A percentile compares a stretch with the other conserved stretches of the same genome.
These are phyloP conservation scores for Mus spicilegus DNA, from an alignment of 2,113 vertebrate genomes.

Conservation along the genomic window DNA sequence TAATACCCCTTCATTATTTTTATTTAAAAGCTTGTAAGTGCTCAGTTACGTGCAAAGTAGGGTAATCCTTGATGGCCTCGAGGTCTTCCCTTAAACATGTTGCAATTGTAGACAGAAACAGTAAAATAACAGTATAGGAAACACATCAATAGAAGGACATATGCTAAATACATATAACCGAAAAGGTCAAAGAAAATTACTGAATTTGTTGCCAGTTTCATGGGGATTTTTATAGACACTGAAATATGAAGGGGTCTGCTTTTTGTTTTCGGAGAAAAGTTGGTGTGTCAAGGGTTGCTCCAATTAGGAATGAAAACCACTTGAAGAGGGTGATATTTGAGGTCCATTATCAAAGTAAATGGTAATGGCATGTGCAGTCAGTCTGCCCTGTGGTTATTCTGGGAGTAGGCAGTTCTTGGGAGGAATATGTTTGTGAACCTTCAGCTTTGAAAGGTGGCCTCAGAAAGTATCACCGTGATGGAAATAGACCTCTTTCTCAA, in stretches of 20 bases:
- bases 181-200: not conserved
- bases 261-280: not conserved
- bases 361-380: not conserved
- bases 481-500: not conserved
- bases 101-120: slow-evolving; percentile 25
- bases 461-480: not conserved
- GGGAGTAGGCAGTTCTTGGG: not conserved
- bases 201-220: not conserved
- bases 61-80: not conserved
- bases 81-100: not conserved
- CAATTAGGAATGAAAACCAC: not conserved
- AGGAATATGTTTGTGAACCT: not conserved
- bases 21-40: not conserved
- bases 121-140: not conserved
- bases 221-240: not conserved
- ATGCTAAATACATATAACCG: not conserved
- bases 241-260: not conserved
- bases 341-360: not conserved
- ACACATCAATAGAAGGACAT: not conserved
- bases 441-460: not conserved
- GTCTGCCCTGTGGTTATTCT: not conserved
- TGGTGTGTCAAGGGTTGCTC: not conserved
- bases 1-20: not conserved
- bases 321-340: not conserved
- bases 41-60: not conserved